Base-by-base conservation (phyloP, 2,113 vertebrate genomes). In the Scopus umbretta region DNA sequence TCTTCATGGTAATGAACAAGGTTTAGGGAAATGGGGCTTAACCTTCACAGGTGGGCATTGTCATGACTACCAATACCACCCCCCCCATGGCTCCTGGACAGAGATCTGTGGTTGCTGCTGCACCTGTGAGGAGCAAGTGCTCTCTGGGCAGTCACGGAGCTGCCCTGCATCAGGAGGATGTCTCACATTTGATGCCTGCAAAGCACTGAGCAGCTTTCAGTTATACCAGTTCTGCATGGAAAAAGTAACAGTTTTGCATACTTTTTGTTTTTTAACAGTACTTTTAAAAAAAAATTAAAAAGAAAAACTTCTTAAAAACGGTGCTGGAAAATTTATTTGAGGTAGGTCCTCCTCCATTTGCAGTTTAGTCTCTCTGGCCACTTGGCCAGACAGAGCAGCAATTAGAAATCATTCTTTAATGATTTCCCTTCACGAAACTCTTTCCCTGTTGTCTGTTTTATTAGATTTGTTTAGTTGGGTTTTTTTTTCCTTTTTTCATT, bases 131-230 rank as follows among this genome's bases (percentile, higher is more conserved):
- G 70, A 56, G 16, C 18, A 65, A 13, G 13, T 13, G 9, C 13
- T n/a, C 47, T 52, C 26, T 34, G 38, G 52, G 55, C 42, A 30
- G 18, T n/a, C 49, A 13, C 0, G 1, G 52, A 27, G 26, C 43
- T 76, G 36, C 61, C 21, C 14, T 1, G 3, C 2, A 8, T 50
- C 65, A 73, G 0, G 1, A 32, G 50, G 84, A 42, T 12, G 22
- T 26, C 68, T 53, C 38, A 15, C 1, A 1, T 22, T 45, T 78
- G 40, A 30, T 5, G 3, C 26, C 61, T 36, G 40, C 27, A 32
- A 50, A 79, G 22, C 22, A 71, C 58, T 25, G 6, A 67, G 71
- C 49, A 63, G 34, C 49, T 70, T 80, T 80, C 62, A 84, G 34
- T 74, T 65, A 23, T 15, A 38, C 38, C 26, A 65, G 1, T 42